Conservation (phyloP, 2,113 vertebrate species). For the Melanostigma gelatinosum region DNA sequence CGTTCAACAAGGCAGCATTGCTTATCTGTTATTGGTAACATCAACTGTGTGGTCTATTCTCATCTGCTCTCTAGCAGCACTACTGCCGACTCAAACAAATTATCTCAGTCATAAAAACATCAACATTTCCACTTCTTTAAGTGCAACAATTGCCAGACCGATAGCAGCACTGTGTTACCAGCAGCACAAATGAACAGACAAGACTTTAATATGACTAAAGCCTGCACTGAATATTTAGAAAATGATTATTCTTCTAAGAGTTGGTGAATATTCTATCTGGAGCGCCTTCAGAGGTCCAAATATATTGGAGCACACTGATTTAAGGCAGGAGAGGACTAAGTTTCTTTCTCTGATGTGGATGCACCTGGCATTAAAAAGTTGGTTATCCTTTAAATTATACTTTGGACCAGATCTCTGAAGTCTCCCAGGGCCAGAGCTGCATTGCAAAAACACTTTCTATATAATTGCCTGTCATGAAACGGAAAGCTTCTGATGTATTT, state of each 20-base stretch:
- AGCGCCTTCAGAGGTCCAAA: background rate
- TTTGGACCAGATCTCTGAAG: background rate
- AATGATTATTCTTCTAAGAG: background rate
- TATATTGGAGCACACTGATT: background rate
- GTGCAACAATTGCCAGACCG: conserved; percentile 6
- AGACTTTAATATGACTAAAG: background rate
- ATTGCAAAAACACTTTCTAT: conserved; percentile 38
- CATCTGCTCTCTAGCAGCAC: conserved; percentile 17
- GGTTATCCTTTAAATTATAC: too few species aligned
- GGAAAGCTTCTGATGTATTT: conserved; percentile 41
- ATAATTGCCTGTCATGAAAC: conserved; percentile 48
- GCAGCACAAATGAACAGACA: conserved; percentile 9
- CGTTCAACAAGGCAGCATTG: conserved; percentile 24
- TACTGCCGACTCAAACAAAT: conserved; percentile 32
- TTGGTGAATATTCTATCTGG: background rate
- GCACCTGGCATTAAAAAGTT: too few species aligned
- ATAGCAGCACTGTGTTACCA: conserved; percentile 2
- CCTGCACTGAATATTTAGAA: conserved; percentile 20
- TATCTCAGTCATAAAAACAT: conserved; percentile 35
- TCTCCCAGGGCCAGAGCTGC: conserved; percentile 22
- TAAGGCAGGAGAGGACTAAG: background rate
- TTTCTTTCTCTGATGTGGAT: background rate
- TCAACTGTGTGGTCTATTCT: conserved; percentile 39
- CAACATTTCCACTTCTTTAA: conserved; percentile 10
- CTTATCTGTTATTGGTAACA: conserved; percentile 47